These are phyloP conservation scores for Caenorhabditis afra DNA, from an alignment of 2,888 invertebrate species.

Conservation along the genomic window DNA sequence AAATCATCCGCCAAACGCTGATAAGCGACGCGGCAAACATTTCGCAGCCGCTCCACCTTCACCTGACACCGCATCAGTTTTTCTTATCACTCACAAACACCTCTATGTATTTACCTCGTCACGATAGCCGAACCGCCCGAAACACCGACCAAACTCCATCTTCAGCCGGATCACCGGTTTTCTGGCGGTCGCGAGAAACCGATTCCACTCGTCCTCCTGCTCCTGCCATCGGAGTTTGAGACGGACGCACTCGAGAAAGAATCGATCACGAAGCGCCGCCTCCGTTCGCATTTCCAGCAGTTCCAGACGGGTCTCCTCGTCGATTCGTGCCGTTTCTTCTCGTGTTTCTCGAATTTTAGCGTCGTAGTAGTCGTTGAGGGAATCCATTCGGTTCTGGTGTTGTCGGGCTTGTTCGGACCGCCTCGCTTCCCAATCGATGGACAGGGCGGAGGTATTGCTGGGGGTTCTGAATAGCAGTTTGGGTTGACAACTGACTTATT, in stretches of 20 bases:
- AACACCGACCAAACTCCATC: background rate
- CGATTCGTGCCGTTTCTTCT: slow-evolving; percentile 1
- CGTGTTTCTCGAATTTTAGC: too few species aligned
- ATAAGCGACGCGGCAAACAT: background rate
- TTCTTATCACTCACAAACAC: too few species aligned
- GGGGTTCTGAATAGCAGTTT: too few species aligned
- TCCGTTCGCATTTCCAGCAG: slow-evolving; percentile 16
- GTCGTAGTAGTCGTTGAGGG: too few species aligned
- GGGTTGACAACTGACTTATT: too few species aligned
- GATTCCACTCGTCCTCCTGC: slow-evolving; percentile 25
- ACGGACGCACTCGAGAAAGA: slow-evolving; percentile 14
- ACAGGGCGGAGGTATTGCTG: too few species aligned
- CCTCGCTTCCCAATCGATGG: too few species aligned
- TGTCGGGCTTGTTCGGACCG: too few species aligned
- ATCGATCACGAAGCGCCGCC: slow-evolving; percentile 7
- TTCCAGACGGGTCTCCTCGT: slow-evolving; percentile 13
- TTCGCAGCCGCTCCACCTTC: background rate
- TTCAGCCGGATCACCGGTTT: slow-evolving; percentile 16
- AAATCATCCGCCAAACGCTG: slow-evolving; percentile 10
- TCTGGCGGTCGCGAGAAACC: slow-evolving; percentile 15
- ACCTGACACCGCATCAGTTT: too few species aligned
- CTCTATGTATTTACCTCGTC: too few species aligned
- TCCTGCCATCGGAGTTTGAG: slow-evolving; percentile 28
- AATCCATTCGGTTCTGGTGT: background rate
- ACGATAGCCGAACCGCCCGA: too few species aligned